Evolutionary conservation across 2,888 invertebrate species (phyloP), one percentile per base, ranked within the genome.

Genomic region (Dilophus febrilis): DNA sequence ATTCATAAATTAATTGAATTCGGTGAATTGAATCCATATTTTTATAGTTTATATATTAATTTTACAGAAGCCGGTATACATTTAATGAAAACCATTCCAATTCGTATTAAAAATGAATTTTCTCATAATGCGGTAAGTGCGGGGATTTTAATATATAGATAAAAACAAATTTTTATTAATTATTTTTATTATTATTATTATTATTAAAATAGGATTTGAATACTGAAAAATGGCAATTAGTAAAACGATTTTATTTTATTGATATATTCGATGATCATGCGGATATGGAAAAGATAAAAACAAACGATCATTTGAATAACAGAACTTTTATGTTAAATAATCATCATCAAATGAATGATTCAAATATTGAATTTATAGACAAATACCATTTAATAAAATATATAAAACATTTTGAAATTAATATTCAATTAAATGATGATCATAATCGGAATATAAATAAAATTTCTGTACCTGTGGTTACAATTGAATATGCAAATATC

Each of bases 231-330:
- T 79, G 77, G 77, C 68, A 72, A 49, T 54, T 83, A 27, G 71
- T 74, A 0, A 65, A 74, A 45, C 65, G 82, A 43, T 77, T 82
- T 54, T 80, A 78, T 56, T 49, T 79, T 7, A 64, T 77, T 36
- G 79, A 81, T 51, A 70, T 66, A 39, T 50, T 66, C 13, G 65
- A 65, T 46, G 67, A 67, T n/a, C n/a, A n/a, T n/a, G n/a, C n/a
- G n/a, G n/a, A n/a, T n/a, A n/a, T n/a, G n/a, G n/a, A n/a, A n/a
- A n/a, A n/a, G n/a, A n/a, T n/a, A n/a, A n/a, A n/a, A n/a, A n/a
- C n/a, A n/a, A n/a, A n/a, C n/a, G n/a, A n/a, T n/a, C n/a, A n/a
- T n/a, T n/a, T n/a, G n/a, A n/a, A n/a, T n/a, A n/a, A n/a, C n/a
- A 34, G 8, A 41, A 40, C 29, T 3, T 10, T 14, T 28, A 34